These are phyloP conservation scores for Ernsta delagoae DNA, from an alignment of 2,888 invertebrate genomes.

Conservation along the genomic window DNA sequence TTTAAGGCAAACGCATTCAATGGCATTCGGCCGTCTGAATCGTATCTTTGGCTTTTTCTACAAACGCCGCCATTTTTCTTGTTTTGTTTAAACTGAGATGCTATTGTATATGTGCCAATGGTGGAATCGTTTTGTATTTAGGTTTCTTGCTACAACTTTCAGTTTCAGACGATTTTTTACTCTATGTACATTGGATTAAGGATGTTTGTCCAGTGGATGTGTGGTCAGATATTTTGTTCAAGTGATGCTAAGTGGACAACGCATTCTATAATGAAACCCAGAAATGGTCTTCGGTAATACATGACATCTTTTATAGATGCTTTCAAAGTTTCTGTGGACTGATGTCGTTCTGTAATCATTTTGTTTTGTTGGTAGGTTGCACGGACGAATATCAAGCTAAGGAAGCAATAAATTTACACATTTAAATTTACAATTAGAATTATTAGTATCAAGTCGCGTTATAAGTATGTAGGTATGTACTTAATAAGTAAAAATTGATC, in stretches of 20 bases:
- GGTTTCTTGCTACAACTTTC: not conserved
- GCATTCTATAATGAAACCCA: not conserved
- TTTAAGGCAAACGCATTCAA: slow-evolving; percentile 33
- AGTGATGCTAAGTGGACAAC: slow-evolving; percentile 6
- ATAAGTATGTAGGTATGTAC: too few relatives aligned
- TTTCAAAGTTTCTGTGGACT: not conserved
- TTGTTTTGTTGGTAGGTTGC: not conserved
- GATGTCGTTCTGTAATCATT: not conserved
- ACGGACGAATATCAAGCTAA: not conserved
- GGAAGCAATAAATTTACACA: not conserved
- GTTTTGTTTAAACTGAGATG: slow-evolving; percentile 14
- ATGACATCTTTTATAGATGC: slow-evolving; percentile 6
- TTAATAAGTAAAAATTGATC: too few relatives aligned
- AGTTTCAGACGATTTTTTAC: not conserved
- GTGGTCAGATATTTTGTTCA: not conserved
- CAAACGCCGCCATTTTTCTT: slow-evolving; percentile 3
- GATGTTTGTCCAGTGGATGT: not conserved
- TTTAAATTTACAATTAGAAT: too few relatives aligned
- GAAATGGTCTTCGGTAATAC: slow-evolving; percentile 5
- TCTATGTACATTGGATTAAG: not conserved
- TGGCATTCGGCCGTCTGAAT: slow-evolving; percentile 31
- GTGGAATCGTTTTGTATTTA: slow-evolving; percentile 14
- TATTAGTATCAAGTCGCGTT: too few relatives aligned
- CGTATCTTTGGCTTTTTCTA: slow-evolving; percentile 25
- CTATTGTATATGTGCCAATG: slow-evolving; percentile 28